A percentile compares a stretch with the other conserved stretches of the same genome.
phyloP scores from a whole-genome alignment of 2,113 vertebrate genomes.

The Emydura subglobosa region DNA sequence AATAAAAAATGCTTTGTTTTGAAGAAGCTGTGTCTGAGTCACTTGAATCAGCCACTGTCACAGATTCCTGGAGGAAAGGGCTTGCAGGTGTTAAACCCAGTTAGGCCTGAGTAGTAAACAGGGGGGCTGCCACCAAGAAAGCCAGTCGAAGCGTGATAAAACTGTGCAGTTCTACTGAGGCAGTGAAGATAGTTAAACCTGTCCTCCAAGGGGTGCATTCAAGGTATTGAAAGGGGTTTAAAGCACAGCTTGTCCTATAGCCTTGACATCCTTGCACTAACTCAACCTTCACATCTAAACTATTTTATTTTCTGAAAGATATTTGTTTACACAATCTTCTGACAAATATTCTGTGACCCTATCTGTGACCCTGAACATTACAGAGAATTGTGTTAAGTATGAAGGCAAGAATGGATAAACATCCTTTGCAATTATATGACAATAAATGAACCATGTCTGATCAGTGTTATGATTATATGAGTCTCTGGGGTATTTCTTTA shows the following conservation, averaged over 20 bases:
- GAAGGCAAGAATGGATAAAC: constrained; percentile 64
- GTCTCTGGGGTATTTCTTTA: constrained; percentile 56
- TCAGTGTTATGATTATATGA: constrained; percentile 53
- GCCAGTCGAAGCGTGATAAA: not conserved
- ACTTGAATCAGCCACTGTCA: not conserved
- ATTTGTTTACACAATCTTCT: constrained; percentile 19
- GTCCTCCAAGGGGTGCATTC: not conserved
- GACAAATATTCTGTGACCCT: constrained; percentile 31
- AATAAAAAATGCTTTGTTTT: not conserved
- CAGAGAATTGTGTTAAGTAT: constrained; percentile 53
- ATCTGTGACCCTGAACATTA: constrained; percentile 60
- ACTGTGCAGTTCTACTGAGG: not conserved
- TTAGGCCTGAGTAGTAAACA: not conserved
- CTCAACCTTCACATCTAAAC: not conserved
- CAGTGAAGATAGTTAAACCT: not conserved
- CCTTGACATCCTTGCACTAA: not conserved
- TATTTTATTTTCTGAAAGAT: not conserved
- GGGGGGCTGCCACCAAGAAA: not conserved
- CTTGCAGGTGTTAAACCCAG: not conserved
- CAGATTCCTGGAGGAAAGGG: not conserved
- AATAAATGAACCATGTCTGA: constrained; percentile 67
- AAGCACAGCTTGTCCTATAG: not conserved
- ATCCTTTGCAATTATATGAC: constrained; percentile 61
- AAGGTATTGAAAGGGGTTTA: not conserved
- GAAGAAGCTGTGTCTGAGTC: not conserved